Percentiles rank a stretch among this genome's conserved stretches.
These are phyloP conservation scores for Parapristionchus giblindavisi DNA, from an alignment of 2,888 invertebrate species.

Conservation along the genomic window DNA sequence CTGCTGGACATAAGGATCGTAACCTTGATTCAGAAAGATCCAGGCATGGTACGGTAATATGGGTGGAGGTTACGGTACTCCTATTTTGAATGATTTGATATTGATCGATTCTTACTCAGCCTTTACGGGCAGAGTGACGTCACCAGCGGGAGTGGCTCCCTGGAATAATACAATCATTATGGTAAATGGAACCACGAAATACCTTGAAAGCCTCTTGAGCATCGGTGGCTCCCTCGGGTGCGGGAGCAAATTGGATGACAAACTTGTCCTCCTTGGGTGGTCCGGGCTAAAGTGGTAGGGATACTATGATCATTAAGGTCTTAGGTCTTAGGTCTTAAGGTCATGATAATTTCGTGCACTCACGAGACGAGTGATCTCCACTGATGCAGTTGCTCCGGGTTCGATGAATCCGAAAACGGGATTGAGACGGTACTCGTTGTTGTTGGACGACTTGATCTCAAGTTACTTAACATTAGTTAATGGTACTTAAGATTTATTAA, in stretches of 20 bases:
- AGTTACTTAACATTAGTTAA: too few species aligned
- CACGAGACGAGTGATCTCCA: slow-evolving; percentile 34
- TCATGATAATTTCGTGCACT: background rate
- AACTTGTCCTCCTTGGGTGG: slow-evolving; percentile 38
- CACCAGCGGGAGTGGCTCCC: slow-evolving; percentile 33
- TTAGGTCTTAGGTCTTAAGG: too few species aligned
- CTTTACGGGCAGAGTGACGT: slow-evolving; percentile 31
- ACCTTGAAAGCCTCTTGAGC: slow-evolving; percentile 37
- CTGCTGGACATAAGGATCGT: too few species aligned
- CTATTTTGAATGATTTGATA: background rate
- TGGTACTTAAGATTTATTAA: too few species aligned
- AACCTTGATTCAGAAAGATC: too few species aligned
- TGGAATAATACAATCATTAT: background rate
- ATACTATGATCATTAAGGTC: slow-evolving; percentile 20
- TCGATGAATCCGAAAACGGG: slow-evolving; percentile 38
- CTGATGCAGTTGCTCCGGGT: slow-evolving; percentile 21
- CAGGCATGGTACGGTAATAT: too few species aligned
- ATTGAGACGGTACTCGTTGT: slow-evolving; percentile 38
- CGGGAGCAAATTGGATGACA: slow-evolving; percentile 34
- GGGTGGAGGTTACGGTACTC: too few species aligned
- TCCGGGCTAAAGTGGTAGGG: slow-evolving; percentile 3
- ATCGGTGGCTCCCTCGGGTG: slow-evolving; percentile 37
- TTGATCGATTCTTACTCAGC: slow-evolving; percentile 10
- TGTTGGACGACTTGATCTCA: slow-evolving; percentile 37
- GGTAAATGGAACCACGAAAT: background rate